Percentiles rank a stretch among this genome's conserved stretches.
Evolutionary conservation across 2,797 vertebrate genomes (phyloP).

Genomic region (Aphelocoma californica): DNA sequence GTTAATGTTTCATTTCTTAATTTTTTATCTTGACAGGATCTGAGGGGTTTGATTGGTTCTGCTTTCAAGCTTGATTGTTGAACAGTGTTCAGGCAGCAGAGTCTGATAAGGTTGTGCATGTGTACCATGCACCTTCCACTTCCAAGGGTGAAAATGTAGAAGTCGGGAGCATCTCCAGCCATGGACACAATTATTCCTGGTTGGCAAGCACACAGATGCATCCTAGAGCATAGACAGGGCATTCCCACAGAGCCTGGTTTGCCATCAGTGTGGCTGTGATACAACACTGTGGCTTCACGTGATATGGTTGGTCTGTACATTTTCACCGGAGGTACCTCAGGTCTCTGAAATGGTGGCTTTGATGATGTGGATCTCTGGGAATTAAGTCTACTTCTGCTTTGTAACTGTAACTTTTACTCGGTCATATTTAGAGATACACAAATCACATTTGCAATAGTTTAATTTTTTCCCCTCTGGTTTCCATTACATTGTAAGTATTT

Average conservation of each 20-base stretch:
- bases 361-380: neutral
- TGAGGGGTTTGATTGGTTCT: neutral
- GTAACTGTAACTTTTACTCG: neutral
- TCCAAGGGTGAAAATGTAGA: neutral
- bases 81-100: neutral
- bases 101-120: neutral
- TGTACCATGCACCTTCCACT: neutral
- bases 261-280: neutral
- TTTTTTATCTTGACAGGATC: neutral
- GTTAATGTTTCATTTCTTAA: neutral
- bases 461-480: neutral
- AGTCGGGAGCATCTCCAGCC: neutral
- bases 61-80: neutral
- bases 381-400: neutral
- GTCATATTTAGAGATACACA: neutral
- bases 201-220: neutral
- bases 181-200: neutral
- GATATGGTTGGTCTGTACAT: neutral
- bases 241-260: neutral
- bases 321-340: neutral
- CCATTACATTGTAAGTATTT: neutral
- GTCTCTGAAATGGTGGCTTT: neutral
- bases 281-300: fast-evolving
- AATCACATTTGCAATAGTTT: neutral
- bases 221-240: neutral